Conservation (phyloP, 2,888 invertebrate genomes). For the Lasioglossum calceatum region DNA sequence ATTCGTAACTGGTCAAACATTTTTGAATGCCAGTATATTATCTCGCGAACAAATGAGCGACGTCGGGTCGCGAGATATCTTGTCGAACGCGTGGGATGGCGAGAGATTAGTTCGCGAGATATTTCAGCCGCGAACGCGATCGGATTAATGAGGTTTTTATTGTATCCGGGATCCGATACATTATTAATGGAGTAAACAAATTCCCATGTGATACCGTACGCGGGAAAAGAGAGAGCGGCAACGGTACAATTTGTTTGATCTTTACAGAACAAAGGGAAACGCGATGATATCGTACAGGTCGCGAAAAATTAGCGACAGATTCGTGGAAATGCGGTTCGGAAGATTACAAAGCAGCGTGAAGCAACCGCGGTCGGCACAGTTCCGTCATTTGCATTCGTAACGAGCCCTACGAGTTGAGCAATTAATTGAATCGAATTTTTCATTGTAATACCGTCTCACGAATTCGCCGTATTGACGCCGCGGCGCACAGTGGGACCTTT, state of each 20-base stretch:
- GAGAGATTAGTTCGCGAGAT: neutral
- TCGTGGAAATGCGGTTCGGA: neutral
- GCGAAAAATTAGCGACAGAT: neutral
- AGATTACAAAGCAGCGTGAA: neutral
- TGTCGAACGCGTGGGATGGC: neutral
- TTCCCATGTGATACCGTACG: neutral
- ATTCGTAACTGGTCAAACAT: too few relatives aligned
- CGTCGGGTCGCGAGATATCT: neutral
- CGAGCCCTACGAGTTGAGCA: neutral
- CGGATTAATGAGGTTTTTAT: conserved; percentile 1
- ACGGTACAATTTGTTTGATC: neutral
- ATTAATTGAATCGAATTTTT: conserved; percentile 10
- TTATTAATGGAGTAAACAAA: neutral
- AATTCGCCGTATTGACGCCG: neutral
- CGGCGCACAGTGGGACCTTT: too few relatives aligned
- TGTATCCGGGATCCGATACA: neutral
- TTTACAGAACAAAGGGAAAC: neutral
- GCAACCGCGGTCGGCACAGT: neutral
- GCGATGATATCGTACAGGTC: neutral
- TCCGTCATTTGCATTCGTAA: conserved; percentile 29
- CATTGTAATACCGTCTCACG: neutral
- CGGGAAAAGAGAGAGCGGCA: too few relatives aligned
- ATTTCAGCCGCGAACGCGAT: neutral
- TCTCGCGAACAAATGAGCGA: too few relatives aligned
- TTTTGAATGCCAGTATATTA: too few relatives aligned